phyloP scores from a whole-genome alignment of 2,888 invertebrate species.

The Cephus nigrinus region DNA sequence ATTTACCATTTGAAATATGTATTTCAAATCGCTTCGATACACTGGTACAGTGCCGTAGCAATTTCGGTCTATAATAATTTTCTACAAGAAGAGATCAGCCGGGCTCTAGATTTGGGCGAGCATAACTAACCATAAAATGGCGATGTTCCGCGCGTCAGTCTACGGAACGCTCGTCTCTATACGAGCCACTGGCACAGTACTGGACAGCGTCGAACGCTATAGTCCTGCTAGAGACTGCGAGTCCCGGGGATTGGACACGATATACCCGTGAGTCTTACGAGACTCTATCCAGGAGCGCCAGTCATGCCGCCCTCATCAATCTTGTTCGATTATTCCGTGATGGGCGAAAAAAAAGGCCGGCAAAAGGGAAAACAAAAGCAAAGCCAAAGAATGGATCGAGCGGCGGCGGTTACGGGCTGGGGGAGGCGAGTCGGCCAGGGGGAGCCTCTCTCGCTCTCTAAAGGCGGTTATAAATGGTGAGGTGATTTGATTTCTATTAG shows the following conservation, averaged over 20 bases:
- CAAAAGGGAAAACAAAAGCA: slow-evolving; percentile 27
- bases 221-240: not conserved
- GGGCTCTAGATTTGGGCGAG: not conserved
- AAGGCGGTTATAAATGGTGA: slow-evolving; percentile 50
- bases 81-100: not conserved
- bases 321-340: slow-evolving; percentile 67
- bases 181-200: not conserved
- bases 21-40: too few relatives aligned
- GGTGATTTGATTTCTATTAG: slow-evolving; percentile 64
- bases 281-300: slow-evolving; percentile 30
- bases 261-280: not conserved
- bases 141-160: slow-evolving; percentile 54
- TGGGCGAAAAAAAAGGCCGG: slow-evolving; percentile 56
- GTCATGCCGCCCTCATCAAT: slow-evolving; percentile 65
- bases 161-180: slow-evolving; percentile 24
- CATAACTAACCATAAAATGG: slow-evolving; percentile 46
- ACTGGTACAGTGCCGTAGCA: too few relatives aligned
- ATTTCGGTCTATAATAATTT: not conserved
- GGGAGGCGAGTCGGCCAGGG: slow-evolving; percentile 23
- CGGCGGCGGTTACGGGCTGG: slow-evolving; percentile 12
- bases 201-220: not conserved
- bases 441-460: slow-evolving; percentile 9
- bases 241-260: not conserved
- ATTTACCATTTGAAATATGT: not conserved
- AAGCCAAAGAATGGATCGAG: slow-evolving; percentile 41